These are phyloP conservation scores for Ochotona curzoniae DNA, from an alignment of 2,113 vertebrate species.

Conservation along the genomic window DNA sequence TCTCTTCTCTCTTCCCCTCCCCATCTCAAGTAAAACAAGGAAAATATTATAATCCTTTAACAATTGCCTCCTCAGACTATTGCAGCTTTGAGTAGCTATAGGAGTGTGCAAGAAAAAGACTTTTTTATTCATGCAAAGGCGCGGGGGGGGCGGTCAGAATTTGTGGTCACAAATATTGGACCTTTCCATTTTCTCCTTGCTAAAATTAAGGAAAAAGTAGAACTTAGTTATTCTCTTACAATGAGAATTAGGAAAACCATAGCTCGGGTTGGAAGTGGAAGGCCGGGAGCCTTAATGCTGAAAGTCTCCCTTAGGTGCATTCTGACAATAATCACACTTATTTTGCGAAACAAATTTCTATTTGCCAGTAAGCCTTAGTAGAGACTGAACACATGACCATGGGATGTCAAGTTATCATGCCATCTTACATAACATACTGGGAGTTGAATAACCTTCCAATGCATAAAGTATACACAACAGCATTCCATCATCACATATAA, in stretches of 20 bases:
- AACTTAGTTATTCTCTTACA: neutral
- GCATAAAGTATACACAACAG: neutral
- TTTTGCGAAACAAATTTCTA: neutral
- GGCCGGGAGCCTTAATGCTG: neutral
- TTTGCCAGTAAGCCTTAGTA: neutral
- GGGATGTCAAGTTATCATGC: neutral
- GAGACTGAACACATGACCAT: neutral
- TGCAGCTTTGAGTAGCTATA: no score
- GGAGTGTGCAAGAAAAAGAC: no score
- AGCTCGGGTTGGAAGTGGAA: fast-evolving
- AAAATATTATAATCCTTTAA: no score
- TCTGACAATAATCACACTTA: neutral
- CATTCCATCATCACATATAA: neutral
- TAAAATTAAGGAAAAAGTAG: neutral
- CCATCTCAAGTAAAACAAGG: no score
- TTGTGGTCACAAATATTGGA: no score
- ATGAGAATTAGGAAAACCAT: neutral
- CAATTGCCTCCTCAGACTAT: no score
- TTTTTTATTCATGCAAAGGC: no score
- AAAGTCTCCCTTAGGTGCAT: neutral
- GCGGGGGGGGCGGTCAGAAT: no score
- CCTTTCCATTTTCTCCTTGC: no score
- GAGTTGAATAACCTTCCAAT: neutral
- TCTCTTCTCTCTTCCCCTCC: no score
- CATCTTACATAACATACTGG: neutral